phyloP scores from a whole-genome alignment of 1,140 invertebrate genomes.

The Solenopsis invicta region DNA sequence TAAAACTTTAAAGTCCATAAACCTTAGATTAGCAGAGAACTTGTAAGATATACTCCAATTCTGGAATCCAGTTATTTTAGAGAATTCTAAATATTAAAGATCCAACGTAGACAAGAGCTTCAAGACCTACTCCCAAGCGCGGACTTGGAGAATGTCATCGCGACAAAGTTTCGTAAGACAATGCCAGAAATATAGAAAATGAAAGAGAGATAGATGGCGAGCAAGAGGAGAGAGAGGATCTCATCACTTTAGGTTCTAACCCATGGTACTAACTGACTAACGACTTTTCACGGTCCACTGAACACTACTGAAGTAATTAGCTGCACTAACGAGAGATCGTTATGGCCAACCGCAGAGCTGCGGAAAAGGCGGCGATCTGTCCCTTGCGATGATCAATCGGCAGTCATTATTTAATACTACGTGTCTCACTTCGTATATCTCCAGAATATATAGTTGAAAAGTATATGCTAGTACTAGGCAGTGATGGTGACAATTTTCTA shows the following conservation, averaged over 20 bases:
- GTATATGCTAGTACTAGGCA: no score
- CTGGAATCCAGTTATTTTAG: not conserved
- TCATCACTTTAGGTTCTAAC: constrained; percentile 61
- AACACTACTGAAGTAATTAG: constrained; percentile 72
- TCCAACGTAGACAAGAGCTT: not conserved
- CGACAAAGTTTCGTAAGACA: constrained; percentile 24
- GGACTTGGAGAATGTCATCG: constrained; percentile 3
- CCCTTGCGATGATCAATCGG: constrained; percentile 60
- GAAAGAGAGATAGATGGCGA: constrained; percentile 4
- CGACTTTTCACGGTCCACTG: constrained; percentile 72
- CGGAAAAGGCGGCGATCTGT: constrained; percentile 71
- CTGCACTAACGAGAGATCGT: constrained; percentile 75
- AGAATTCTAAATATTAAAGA: not conserved
- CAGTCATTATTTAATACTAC: not conserved
- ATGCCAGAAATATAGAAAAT: constrained; percentile 24
- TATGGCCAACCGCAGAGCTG: constrained; percentile 65
- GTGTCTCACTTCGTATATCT: not conserved
- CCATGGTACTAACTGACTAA: constrained; percentile 71
- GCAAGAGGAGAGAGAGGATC: not conserved
- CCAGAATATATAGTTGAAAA: no score
- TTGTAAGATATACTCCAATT: not conserved
- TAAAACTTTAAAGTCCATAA: not conserved
- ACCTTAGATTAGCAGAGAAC: not conserved
- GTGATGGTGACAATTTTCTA: no score
- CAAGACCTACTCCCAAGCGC: not conserved